Base-by-base conservation (phyloP, 2,797 vertebrate genomes). In the Betta splendens region DNA sequence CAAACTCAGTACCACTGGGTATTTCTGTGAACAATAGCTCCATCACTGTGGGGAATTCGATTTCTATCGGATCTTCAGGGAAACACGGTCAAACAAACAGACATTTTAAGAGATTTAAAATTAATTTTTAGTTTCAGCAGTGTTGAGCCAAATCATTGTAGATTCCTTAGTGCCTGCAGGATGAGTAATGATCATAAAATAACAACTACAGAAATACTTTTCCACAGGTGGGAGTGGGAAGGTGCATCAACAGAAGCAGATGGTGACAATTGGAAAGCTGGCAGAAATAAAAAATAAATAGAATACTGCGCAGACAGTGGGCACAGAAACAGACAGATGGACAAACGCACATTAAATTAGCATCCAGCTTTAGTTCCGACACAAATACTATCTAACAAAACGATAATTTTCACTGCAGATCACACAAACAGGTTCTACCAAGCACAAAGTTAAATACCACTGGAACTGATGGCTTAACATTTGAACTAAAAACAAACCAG, bases 351-450 rank as follows among this genome's bases (percentile, higher is more conserved):
- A 46, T 58, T 31, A 42, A 53, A 57, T 46, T 59, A 57, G 40
- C 5, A n/a, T 37, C 28, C 21, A 17, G 33, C 66, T 42, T 38
- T 21, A 38, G 59, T 52, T 35, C 25, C 28, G 45, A 53, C 31
- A 29, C 33, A 45, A 32, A 38, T 23, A 16, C 38, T 16, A 53
- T 40, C 37, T 50, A 37, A 59, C 44, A 53, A 57, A 8, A 46
- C 42, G 32, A 36, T 50, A 32, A 29, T 39, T 53, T 53, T 60
- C 5, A 49, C 25, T 52, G 31, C 36, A 56, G 25, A 64, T 52
- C 22, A 26, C 44, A 75, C 50, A 77, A 83, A 86, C 77, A 87
- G 83, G 87, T 81, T 85, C 36, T 49, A 79, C 40, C 11, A 17
- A 66, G 39, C 50, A 63, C 7, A 62, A 55, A 68, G 64, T 69